These are phyloP conservation scores for Montipora cactus DNA, from an alignment of 64 coral and sea anemone species.

Conservation along the genomic window DNA sequence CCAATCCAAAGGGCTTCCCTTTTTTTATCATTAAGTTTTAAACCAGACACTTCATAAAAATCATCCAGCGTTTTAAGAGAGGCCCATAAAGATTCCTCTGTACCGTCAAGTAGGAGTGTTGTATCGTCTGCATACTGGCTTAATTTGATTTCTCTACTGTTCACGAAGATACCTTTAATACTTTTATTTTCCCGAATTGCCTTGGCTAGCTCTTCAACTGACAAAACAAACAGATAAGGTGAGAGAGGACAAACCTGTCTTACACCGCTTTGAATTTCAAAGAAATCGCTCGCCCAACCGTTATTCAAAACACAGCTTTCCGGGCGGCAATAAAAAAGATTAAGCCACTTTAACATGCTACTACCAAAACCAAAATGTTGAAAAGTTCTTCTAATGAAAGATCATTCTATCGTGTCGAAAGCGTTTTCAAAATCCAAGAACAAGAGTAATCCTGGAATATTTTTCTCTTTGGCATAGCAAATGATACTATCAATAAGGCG, in stretches of 20 bases:
- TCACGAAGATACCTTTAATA: too few species aligned
- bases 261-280: background rate
- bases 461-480: background rate
- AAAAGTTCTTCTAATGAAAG: conserved; percentile 7
- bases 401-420: background rate
- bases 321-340: conserved; percentile 5
- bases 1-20: background rate
- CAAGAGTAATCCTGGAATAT: conserved; percentile 21
- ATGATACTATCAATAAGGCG: conserved; percentile 13
- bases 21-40: background rate
- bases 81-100: too few species aligned
- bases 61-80: too few species aligned
- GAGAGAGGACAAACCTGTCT: background rate
- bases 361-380: conserved; percentile 10
- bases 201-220: background rate
- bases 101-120: too few species aligned
- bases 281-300: conserved; percentile 4
- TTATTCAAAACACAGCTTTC: conserved; percentile 13
- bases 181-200: too few species aligned
- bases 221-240: background rate
- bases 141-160: too few species aligned
- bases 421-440: background rate
- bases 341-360: conserved; percentile 7
- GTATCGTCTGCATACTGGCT: too few species aligned
- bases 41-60: too few species aligned